These are phyloP conservation scores for Holothuria scabra DNA, from an alignment of 53 echinoderm and acorn worm genomes.

Conservation along the genomic window DNA sequence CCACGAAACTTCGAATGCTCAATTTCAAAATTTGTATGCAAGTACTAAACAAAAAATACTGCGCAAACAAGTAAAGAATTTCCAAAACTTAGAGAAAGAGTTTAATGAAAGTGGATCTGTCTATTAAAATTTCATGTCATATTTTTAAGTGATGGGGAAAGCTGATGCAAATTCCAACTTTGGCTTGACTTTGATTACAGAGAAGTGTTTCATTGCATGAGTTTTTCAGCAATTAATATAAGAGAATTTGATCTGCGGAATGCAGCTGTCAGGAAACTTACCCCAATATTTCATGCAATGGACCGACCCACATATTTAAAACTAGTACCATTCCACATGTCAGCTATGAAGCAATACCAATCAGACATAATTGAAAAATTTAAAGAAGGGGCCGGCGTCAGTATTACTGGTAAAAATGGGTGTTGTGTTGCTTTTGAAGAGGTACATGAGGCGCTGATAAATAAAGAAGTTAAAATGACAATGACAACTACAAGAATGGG, in stretches of 20 bases:
- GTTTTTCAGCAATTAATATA: too few species aligned
- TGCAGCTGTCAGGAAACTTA: background rate
- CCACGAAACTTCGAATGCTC: background rate
- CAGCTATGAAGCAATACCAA: conserved; percentile 35
- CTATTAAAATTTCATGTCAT: too few species aligned
- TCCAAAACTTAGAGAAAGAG: too few species aligned
- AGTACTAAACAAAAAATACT: too few species aligned
- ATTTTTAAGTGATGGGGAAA: too few species aligned
- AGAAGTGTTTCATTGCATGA: too few species aligned
- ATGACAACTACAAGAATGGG: conserved; percentile 31
- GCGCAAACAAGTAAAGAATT: too few species aligned
- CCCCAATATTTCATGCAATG: conserved; percentile 15
- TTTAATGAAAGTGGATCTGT: too few species aligned
- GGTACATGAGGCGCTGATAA: conserved; percentile 71
- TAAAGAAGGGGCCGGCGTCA: conserved; percentile 61
- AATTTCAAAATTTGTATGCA: too few species aligned
- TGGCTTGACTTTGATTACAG: too few species aligned
- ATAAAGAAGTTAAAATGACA: conserved; percentile 63
- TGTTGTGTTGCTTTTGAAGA: conserved; percentile 63
- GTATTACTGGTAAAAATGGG: conserved; percentile 52
- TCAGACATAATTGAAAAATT: conserved; percentile 33
- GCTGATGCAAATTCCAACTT: too few species aligned
- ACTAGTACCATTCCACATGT: conserved; percentile 45
- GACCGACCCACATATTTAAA: conserved; percentile 31
- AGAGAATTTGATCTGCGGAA: too few species aligned